Conservation (phyloP, 92 coral and sea anemone genomes). For the Siderastrea radians region DNA sequence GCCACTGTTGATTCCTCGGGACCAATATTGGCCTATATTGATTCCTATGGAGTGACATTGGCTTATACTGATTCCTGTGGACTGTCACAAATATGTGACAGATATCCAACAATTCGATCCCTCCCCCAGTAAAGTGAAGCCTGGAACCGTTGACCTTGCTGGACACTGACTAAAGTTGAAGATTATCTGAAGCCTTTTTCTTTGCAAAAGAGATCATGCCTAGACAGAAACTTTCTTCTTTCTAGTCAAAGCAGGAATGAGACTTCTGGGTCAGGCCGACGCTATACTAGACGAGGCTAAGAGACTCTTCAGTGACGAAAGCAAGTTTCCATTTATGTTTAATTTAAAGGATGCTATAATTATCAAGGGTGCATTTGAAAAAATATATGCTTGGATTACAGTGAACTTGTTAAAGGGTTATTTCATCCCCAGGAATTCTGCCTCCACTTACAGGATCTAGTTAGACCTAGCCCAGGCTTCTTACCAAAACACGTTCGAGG, state of each 20-base stretch:
- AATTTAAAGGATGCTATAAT: conserved; percentile 29
- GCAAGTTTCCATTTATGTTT: conserved; percentile 45
- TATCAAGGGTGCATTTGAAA: conserved; percentile 46
- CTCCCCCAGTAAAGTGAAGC: conserved; percentile 6
- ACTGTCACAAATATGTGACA: neutral
- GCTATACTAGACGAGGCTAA: conserved; percentile 19
- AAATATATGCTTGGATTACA: conserved; percentile 57
- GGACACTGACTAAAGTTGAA: neutral
- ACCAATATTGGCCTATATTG: too few relatives aligned
- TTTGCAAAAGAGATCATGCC: conserved; percentile 36
- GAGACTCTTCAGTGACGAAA: conserved; percentile 35
- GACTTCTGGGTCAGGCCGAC: conserved; percentile 19
- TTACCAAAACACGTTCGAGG: conserved; percentile 34
- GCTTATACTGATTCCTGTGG: too few relatives aligned
- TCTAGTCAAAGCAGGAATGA: conserved; percentile 60
- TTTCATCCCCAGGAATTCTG: conserved; percentile 3
- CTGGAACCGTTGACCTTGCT: conserved; percentile 33
- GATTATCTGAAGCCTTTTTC: conserved; percentile 31
- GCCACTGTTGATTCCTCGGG: too few relatives aligned
- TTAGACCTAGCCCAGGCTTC: conserved; percentile 54
- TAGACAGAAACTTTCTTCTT: conserved; percentile 18
- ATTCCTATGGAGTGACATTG: too few relatives aligned
- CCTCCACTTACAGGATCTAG: conserved; percentile 25
- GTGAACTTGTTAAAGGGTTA: conserved; percentile 46
- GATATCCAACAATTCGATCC: conserved; percentile 9